Conservation (phyloP, 2,113 vertebrate species). For the Menidia beryllina region DNA sequence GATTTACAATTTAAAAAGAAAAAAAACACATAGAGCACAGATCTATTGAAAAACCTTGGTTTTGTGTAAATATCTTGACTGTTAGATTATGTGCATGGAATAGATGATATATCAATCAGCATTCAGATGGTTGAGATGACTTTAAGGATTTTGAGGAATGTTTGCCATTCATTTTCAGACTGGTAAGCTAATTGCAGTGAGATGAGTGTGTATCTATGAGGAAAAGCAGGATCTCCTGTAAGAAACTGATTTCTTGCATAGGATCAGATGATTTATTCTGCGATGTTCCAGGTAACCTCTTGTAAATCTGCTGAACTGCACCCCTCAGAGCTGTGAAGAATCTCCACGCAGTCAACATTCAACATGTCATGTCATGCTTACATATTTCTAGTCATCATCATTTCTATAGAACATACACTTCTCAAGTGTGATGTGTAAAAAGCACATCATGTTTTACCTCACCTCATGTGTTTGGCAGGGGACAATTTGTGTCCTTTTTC, state of each 20-base stretch:
- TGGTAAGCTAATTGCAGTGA: slow-evolving; percentile 32
- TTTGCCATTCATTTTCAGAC: slow-evolving; percentile 45
- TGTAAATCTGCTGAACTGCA: slow-evolving; percentile 72
- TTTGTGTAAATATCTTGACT: slow-evolving; percentile 4
- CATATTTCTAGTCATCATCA: slow-evolving; percentile 1
- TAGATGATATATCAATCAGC: slow-evolving; percentile 39
- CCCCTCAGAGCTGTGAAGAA: slow-evolving; percentile 49
- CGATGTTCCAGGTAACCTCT: slow-evolving; percentile 71
- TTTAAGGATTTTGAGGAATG: slow-evolving; percentile 42
- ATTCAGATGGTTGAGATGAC: slow-evolving; percentile 37
- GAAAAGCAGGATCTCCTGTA: slow-evolving; percentile 36
- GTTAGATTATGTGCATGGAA: slow-evolving; percentile 35
- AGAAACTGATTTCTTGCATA: slow-evolving; percentile 59
- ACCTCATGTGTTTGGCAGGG: neutral
- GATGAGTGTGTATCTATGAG: slow-evolving; percentile 39
- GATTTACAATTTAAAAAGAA: neutral
- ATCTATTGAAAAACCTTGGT: neutral
- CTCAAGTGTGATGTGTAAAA: neutral
- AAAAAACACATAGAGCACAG: neutral
- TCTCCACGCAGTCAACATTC: slow-evolving; percentile 41
- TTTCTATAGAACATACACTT: neutral
- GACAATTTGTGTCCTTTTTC: neutral
- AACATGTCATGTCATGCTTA: slow-evolving; percentile 16
- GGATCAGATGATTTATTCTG: slow-evolving; percentile 73
- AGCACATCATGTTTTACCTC: neutral